Percentiles rank a stretch among this genome's conserved stretches.
These are phyloP conservation scores for Sebastiscus albofasciatus DNA, from an alignment of 2,797 vertebrate species.

Conservation along the genomic window DNA sequence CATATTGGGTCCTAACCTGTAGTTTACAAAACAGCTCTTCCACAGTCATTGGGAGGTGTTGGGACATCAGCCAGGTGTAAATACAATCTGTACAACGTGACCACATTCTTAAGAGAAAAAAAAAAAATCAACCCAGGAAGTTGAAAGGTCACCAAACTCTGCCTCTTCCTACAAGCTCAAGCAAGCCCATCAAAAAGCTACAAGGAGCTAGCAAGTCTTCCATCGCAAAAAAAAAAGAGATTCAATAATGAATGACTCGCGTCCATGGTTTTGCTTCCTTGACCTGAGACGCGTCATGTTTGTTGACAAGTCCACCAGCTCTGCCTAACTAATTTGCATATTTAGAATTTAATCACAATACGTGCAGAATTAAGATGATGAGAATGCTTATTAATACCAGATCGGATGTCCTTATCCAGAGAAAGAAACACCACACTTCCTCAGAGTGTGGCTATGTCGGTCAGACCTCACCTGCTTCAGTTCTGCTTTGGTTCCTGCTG, in stretches of 20 bases:
- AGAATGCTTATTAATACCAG: neutral
- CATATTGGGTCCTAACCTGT: slow-evolving; percentile 7
- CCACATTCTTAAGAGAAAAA: too few relatives aligned
- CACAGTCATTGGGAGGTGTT: neutral
- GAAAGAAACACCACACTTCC: neutral
- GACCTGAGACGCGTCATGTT: neutral
- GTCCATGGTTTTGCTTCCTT: neutral
- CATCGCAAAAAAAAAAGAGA: too few relatives aligned
- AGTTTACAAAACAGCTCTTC: slow-evolving; percentile 6
- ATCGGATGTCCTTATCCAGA: neutral
- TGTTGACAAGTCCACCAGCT: neutral
- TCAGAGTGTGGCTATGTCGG: neutral
- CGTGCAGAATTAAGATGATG: neutral
- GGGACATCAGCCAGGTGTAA: neutral
- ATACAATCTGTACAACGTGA: neutral
- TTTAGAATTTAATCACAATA: neutral
- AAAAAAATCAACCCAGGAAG: too few relatives aligned
- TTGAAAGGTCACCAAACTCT: too few relatives aligned
- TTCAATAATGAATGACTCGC: neutral
- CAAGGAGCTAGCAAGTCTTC: neutral
- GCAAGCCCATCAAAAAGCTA: too few relatives aligned
- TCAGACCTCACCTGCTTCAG: slow-evolving; percentile 10
- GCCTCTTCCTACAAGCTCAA: too few relatives aligned
- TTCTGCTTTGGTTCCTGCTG: slow-evolving; percentile 12
- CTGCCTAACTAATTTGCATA: neutral